Evolutionary conservation across 1,140 invertebrate species (phyloP), one percentile per base, ranked within the genome.

Genomic region (Eciton burchellii): DNA sequence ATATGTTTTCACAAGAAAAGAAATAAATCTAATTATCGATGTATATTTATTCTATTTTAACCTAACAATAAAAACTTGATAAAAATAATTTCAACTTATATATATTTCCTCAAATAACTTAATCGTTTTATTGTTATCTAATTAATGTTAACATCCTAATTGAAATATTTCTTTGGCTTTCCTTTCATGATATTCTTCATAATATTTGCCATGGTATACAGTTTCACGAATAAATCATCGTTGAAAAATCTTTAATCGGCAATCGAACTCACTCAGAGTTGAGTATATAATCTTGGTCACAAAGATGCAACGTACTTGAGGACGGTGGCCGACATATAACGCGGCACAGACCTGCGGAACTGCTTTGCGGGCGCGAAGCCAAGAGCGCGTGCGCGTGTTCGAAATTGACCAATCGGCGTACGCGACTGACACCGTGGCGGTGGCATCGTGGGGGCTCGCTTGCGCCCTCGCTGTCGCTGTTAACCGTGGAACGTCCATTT

Each of bases 401-500:
- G 82, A 89, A 90, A 82, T 35, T 0, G 19, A 11, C 89, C 89
- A 89, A 90, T 88, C 11, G 52, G 12, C 43, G 16, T 0, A 0
- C 5, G 0, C 24, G 29, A 54, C 6, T 29, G 63, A 3, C 81
- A 87, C 45, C 59, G 72, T 76, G 74, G 89, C 49, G 66, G 84
- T 74, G 81, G 66, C 84, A 86, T 11, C 43, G 84, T 77, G 84
- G 89, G 89, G 89, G 54, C 77, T 77, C 84, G 74, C 54, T 68
- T 74, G 85, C 84, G 71, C 88, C 87, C 81, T 88, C 88, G 73
- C n/a, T 63, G 35, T n/a, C 45, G 19, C 62, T 66, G 45, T 24
- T 62, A 24, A 65, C 57, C 65, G 68, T 62, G 82, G 47, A 54
- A 74, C 91, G 89, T 91, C 91, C 91, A 92, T 92, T 92, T 92